These are phyloP conservation scores for Congeria kusceri DNA, from an alignment of 2,888 invertebrate species.

Conservation along the genomic window DNA sequence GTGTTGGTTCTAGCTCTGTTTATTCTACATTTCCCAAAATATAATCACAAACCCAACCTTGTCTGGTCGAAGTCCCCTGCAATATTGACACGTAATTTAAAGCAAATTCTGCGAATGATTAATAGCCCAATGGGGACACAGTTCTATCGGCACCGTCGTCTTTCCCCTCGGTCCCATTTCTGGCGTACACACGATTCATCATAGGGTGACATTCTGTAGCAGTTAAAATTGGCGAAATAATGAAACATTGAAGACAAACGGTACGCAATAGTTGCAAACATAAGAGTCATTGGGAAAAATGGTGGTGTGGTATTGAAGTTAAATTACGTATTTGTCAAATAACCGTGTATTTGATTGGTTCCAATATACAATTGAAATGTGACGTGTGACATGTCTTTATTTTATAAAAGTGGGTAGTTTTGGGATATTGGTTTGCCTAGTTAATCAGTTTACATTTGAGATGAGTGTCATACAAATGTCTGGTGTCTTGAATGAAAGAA, in stretches of 20 bases:
- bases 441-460: no score
- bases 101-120: conserved; percentile 67
- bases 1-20: no score
- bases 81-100: conserved; percentile 68
- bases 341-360: neutral
- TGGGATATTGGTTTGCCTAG: no score
- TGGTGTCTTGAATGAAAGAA: no score
- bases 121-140: conserved; percentile 60
- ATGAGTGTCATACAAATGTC: no score
- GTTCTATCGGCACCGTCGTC: conserved; percentile 56
- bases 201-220: conserved; percentile 57
- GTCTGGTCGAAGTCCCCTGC: conserved; percentile 2
- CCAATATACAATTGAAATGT: no score
- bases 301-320: neutral
- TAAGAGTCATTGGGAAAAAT: conserved; percentile 13
- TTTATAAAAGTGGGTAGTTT: no score
- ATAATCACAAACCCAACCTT: no score
- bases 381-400: no score
- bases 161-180: conserved; percentile 45
- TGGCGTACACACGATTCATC: conserved; percentile 51
- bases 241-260: conserved; percentile 52
- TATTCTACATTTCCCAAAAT: no score
- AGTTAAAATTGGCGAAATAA: conserved; percentile 68
- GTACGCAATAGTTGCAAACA: conserved; percentile 40
- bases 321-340: neutral